Percentiles rank a stretch among this genome's conserved stretches.
phyloP scores from a whole-genome alignment of 2,113 vertebrate species.

The Passer domesticus region DNA sequence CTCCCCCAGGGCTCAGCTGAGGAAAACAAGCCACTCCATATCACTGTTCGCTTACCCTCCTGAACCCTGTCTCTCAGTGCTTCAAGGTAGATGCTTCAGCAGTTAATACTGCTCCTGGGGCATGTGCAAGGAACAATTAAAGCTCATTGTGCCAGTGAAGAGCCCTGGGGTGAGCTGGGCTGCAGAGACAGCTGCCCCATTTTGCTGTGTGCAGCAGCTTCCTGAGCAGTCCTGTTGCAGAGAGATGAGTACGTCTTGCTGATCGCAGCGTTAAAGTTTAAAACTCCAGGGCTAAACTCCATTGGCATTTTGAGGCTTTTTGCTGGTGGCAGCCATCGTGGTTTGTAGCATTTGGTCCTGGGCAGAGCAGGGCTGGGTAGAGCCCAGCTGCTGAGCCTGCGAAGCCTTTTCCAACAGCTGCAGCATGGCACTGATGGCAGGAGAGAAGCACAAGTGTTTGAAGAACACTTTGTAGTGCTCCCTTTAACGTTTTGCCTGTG shows the following conservation, averaged over 20 bases:
- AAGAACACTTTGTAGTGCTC: not conserved
- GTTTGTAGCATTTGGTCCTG: not conserved
- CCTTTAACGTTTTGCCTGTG: not conserved
- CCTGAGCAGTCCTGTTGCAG: not conserved
- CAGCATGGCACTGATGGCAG: not conserved
- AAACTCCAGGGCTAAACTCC: slow-evolving; percentile 23
- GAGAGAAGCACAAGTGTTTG: not conserved
- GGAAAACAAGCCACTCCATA: not conserved
- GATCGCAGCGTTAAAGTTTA: slow-evolving; percentile 3
- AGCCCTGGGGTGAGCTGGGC: slow-evolving; percentile 26
- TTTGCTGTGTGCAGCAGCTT: slow-evolving; percentile 40
- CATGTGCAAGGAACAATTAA: slow-evolving; percentile 41
- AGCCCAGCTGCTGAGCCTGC: not conserved
- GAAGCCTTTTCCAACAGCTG: not conserved
- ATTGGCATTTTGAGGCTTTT: slow-evolving; percentile 44
- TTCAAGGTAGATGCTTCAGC: slow-evolving; percentile 36
- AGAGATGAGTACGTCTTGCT: not conserved
- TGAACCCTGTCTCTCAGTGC: slow-evolving; percentile 27
- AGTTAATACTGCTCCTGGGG: not conserved
- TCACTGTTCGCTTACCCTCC: slow-evolving; percentile 32
- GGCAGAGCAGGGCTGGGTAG: not conserved
- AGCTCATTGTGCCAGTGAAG: slow-evolving; percentile 8
- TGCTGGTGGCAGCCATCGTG: not conserved
- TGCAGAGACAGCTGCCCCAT: slow-evolving; percentile 21
- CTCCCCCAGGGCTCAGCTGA: not conserved